These are phyloP conservation scores for Clarias magur DNA, from an alignment of 2,113 vertebrate species.

Conservation along the genomic window DNA sequence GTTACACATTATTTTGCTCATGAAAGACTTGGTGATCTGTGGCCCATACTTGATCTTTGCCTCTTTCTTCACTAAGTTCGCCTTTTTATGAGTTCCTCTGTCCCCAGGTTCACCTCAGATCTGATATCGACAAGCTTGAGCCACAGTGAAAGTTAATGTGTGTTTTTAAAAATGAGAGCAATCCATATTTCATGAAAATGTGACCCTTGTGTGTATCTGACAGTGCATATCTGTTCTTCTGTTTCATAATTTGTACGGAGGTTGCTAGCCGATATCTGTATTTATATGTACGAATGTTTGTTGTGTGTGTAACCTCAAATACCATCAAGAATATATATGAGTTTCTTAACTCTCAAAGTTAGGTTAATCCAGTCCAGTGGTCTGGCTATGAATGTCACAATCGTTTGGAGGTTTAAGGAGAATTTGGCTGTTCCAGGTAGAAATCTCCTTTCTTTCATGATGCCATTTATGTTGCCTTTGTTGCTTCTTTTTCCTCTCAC, in stretches of 20 bases:
- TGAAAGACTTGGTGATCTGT: conserved; percentile 24
- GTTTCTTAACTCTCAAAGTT: neutral
- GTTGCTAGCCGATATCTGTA: conserved; percentile 7
- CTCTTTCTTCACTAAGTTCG: conserved; percentile 30
- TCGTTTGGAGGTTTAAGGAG: conserved; percentile 22
- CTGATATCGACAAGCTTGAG: conserved; percentile 8
- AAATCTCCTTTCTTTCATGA: conserved; percentile 6
- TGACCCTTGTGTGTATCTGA: conserved; percentile 19
- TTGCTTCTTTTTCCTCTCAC: conserved; percentile 9
- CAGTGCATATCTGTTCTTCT: neutral
- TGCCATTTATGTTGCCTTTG: neutral
- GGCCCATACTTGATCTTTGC: conserved; percentile 35
- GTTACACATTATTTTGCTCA: neutral
- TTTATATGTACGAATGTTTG: conserved; percentile 1
- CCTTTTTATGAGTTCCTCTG: conserved; percentile 52
- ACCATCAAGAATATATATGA: conserved; percentile 9
- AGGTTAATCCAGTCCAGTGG: conserved; percentile 42
- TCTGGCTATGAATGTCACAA: conserved; percentile 34
- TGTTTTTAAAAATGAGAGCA: conserved; percentile 18
- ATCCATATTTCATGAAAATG: conserved; percentile 19
- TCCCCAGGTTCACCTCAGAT: conserved; percentile 43
- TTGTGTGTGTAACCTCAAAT: conserved; percentile 28
- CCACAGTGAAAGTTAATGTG: neutral
- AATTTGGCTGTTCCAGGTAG: conserved; percentile 25
- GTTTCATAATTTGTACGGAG: neutral